Conservation (phyloP, 2,797 vertebrate genomes). For the Triplophysa yarkandensis region DNA sequence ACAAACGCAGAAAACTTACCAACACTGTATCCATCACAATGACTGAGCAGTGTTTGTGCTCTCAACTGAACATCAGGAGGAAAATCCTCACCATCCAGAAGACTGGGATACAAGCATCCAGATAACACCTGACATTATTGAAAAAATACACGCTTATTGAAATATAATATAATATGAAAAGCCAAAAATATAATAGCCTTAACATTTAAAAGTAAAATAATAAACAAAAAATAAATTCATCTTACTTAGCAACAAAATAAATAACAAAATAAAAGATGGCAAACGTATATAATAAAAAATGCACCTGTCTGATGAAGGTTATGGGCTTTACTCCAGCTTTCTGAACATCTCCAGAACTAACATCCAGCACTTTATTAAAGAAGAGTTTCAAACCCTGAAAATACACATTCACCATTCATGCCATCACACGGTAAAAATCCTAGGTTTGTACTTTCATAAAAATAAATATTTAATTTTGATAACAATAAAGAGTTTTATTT, state of each 20-base stretch:
- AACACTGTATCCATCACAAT: constrained; percentile 65
- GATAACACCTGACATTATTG: constrained; percentile 66
- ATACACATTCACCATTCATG: background rate
- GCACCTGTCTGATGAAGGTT: constrained; percentile 75
- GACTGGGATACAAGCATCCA: constrained; percentile 65
- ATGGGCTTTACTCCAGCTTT: constrained; percentile 64
- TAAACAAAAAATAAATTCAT: no score
- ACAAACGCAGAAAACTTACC: constrained; percentile 59
- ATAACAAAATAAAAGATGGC: no score
- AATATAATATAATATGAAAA: no score
- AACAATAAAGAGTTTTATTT: no score
- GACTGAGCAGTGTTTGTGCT: constrained; percentile 62
- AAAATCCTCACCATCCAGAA: constrained; percentile 58
- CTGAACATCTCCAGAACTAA: constrained; percentile 65
- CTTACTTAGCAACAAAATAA: no score
- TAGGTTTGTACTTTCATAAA: no score
- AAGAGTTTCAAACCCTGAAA: constrained; percentile 58
- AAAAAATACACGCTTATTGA: no score
- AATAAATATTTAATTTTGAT: no score
- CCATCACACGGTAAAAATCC: no score
- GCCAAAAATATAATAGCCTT: no score
- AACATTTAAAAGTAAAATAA: no score
- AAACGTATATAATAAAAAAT: no score
- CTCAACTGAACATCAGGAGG: constrained; percentile 63
- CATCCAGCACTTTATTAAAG: constrained; percentile 62